These are phyloP conservation scores for Macaria liturata DNA, from an alignment of 2,888 invertebrate species.

Conservation along the genomic window DNA sequence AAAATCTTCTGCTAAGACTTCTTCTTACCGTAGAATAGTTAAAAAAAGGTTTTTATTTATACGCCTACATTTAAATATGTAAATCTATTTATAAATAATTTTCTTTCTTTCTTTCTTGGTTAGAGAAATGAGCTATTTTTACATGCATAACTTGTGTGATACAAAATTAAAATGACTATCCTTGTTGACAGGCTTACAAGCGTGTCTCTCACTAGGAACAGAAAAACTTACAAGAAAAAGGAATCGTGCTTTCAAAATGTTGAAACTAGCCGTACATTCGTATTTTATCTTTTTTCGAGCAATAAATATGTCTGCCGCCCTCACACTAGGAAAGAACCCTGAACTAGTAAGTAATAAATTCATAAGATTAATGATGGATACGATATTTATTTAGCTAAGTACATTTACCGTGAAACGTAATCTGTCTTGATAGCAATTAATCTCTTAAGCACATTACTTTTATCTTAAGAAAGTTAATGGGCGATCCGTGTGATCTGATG, in stretches of 20 bases:
- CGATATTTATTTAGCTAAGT: conserved; percentile 73
- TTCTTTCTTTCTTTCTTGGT: too few species aligned
- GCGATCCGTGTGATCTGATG: conserved; percentile 47
- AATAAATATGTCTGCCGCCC: conserved; percentile 74
- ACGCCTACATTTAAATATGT: too few species aligned
- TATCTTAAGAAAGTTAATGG: conserved; percentile 53
- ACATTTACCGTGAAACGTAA: conserved; percentile 70
- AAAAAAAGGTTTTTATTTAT: too few species aligned
- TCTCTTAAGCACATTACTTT: conserved; percentile 60
- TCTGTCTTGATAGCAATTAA: conserved; percentile 71
- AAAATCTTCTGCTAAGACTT: too few species aligned
- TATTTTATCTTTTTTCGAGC: conserved; percentile 66
- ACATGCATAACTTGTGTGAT: conserved; percentile 1
- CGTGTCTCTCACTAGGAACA: conserved; percentile 54
- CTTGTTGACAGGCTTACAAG: conserved; percentile 57
- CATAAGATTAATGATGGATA: conserved; percentile 75
- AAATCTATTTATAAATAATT: too few species aligned
- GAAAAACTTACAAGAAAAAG: conserved; percentile 46
- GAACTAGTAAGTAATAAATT: conserved; percentile 70
- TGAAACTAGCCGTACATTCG: conserved; percentile 58
- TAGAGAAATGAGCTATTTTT: conserved; percentile 33
- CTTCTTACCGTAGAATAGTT: too few species aligned
- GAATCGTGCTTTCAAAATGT: conserved; percentile 59
- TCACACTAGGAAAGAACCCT: conserved; percentile 62
- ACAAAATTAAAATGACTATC: conserved; percentile 39